Conservation (phyloP, 2,797 vertebrate species). For the Enteromius argenteus region DNA sequence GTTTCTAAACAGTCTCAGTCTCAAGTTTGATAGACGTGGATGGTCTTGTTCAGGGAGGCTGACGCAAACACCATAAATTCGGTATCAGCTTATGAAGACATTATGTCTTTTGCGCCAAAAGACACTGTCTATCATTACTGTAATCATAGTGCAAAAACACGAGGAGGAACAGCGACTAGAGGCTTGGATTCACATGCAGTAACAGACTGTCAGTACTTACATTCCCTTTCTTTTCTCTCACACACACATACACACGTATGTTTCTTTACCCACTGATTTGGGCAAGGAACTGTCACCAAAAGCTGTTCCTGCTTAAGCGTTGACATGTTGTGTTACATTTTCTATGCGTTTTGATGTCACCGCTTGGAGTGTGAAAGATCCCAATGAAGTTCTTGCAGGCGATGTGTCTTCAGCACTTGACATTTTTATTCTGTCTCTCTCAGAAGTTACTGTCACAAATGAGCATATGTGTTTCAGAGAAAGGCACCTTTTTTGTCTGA, state of each 20-base stretch:
- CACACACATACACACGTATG: neutral
- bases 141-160: slow-evolving; percentile 44
- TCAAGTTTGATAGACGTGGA: neutral
- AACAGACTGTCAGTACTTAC: slow-evolving; percentile 7
- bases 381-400: slow-evolving; percentile 45
- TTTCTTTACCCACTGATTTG: slow-evolving; percentile 40
- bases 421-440: slow-evolving; percentile 48
- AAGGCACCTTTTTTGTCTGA: slow-evolving; percentile 32
- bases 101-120: slow-evolving; percentile 17
- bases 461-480: slow-evolving; percentile 35
- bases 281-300: slow-evolving; percentile 28
- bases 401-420: slow-evolving; percentile 47
- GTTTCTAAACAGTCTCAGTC: neutral
- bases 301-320: slow-evolving; percentile 23
- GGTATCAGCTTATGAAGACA: slow-evolving; percentile 43
- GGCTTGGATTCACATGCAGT: slow-evolving; percentile 6
- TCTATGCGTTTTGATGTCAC: slow-evolving; percentile 41
- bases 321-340: slow-evolving; percentile 51
- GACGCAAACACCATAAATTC: slow-evolving; percentile 43
- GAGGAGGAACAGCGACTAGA: slow-evolving; percentile 1
- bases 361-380: slow-evolving; percentile 19
- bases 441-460: slow-evolving; percentile 49
- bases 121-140: slow-evolving; percentile 42
- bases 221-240: neutral
- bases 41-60: slow-evolving; percentile 35